Evolutionary conservation across 2,888 invertebrate genomes (phyloP).

Genomic region (Phyllotreta cruciferae): DNA sequence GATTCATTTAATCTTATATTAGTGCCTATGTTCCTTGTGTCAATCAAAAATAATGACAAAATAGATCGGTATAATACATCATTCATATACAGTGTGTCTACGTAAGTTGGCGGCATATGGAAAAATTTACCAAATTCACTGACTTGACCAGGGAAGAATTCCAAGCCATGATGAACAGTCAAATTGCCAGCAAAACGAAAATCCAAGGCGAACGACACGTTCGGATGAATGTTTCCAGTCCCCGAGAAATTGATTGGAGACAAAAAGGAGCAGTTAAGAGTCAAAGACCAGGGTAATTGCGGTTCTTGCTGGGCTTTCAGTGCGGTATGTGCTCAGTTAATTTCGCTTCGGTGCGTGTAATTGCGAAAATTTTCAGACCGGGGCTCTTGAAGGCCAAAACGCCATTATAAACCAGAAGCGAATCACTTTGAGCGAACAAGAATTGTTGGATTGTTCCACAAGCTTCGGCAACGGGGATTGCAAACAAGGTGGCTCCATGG

Average conservation of each 20-base stretch:
- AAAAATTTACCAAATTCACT: constrained; percentile 38
- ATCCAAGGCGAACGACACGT: background rate
- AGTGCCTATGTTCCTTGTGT: too few species aligned
- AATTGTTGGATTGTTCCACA: constrained; percentile 76
- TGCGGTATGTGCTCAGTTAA: constrained; percentile 17
- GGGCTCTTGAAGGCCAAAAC: constrained; percentile 86
- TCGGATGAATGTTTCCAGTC: background rate
- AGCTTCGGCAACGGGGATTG: constrained; percentile 84
- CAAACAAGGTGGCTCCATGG: constrained; percentile 74
- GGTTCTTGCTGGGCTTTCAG: constrained; percentile 23
- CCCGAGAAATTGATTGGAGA: constrained; percentile 13
- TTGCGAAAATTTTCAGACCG: constrained; percentile 68
- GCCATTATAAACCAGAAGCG: constrained; percentile 79
- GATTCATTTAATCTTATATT: too few species aligned
- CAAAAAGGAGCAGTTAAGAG: constrained; percentile 13
- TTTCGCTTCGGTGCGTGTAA: background rate
- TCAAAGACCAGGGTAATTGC: constrained; percentile 20
- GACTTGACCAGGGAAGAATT: constrained; percentile 41
- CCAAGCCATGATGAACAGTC: background rate
- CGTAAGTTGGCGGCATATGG: too few species aligned
- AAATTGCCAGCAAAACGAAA: background rate
- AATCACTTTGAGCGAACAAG: constrained; percentile 83
- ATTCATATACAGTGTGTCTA: too few species aligned
- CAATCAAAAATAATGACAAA: too few species aligned
- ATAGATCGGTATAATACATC: too few species aligned